Evolutionary conservation across 1,140 invertebrate genomes (phyloP), one percentile per base, ranked within the genome.

Genomic region (Phenacoccus solenopsis): DNA sequence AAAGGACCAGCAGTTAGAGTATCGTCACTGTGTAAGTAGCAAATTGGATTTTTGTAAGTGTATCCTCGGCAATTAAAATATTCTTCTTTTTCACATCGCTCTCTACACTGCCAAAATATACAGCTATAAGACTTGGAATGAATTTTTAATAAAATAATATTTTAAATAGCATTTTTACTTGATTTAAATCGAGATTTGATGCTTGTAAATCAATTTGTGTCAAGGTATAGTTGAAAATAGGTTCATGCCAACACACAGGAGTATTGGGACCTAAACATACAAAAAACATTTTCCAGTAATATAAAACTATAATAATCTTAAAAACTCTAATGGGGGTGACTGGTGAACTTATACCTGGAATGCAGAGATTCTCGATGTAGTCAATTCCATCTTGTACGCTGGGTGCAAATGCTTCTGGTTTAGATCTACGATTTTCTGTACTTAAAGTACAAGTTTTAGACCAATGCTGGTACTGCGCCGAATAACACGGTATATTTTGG

Each of bases 281-380:
- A 64, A 64, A 64, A 64, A n/a, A n/a, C n/a, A n/a, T n/a, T n/a
- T n/a, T n/a, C n/a, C n/a, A n/a, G n/a, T n/a, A n/a, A n/a, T n/a
- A n/a, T n/a, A n/a, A n/a, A n/a, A n/a, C n/a, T n/a, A n/a, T n/a
- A n/a, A n/a, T n/a, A n/a, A n/a, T n/a, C n/a, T n/a, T n/a, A n/a
- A n/a, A n/a, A n/a, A n/a, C n/a, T n/a, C n/a, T n/a, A n/a, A n/a
- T n/a, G n/a, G n/a, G n/a, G n/a, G n/a, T n/a, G n/a, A n/a, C n/a
- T n/a, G n/a, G n/a, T n/a, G n/a, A n/a, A n/a, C n/a, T n/a, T n/a
- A n/a, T n/a, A 20, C 59, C 59, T 59, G 56, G 7, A 64, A 70
- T 38, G 35, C 83, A 84, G 73, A 83, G 81, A 73, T 84, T 84
- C 74, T 84, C 83, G 20, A 84, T 74, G 70, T 84, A 84, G 7